Evolutionary conservation across 2,113 vertebrate genomes (phyloP), one percentile per base, ranked within the genome.

Genomic region (Scatophagus argus): DNA sequence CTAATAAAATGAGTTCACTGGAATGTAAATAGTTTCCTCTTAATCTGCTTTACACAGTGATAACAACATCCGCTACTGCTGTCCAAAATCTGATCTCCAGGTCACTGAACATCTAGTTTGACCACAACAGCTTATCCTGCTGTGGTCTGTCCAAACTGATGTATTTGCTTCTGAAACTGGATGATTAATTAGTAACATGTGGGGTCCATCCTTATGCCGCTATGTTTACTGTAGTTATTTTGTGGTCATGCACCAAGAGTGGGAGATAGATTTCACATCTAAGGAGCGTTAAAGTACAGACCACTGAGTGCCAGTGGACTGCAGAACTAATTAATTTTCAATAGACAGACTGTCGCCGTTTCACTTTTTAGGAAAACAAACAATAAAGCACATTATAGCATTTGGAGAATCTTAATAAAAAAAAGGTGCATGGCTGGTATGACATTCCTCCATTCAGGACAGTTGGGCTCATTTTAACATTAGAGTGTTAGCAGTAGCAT

Each of bases 11-110:
- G 2, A 51, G 23, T 36, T 72, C 6, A 1, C 11, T 66, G 74
- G 74, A 84, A 52, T 68, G 62, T 76, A 55, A 84, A 84, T 63
- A 74, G 23, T 84, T 70, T 66, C 43, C 21, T 63, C 27, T 47
- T 69, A 62, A 71, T 62, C 46, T 69, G 27, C 21, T 71, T 70
- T 56, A 11, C 39, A 56, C 10, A 6, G n/a, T 17, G 27, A 3
- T 3, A 41, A 60, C 32, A 66, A 61, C 59, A 59, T 67, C 44
- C 1, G 5, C 59, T 3, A 29, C 7, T 39, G 39, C 47, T 21
- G 49, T 55, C 51, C 61, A 29, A 6, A 6, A 11, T 41, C 41
- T 58, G 70, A n/a, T 25, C n/a, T 54, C 3, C 17, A 34, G 74
- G 62, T 65, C 63, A 49, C 64, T 59, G 51, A 63, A 58, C 39